These are phyloP conservation scores for Halocaridina rubra DNA, from an alignment of 2,888 invertebrate genomes.

Conservation along the genomic window DNA sequence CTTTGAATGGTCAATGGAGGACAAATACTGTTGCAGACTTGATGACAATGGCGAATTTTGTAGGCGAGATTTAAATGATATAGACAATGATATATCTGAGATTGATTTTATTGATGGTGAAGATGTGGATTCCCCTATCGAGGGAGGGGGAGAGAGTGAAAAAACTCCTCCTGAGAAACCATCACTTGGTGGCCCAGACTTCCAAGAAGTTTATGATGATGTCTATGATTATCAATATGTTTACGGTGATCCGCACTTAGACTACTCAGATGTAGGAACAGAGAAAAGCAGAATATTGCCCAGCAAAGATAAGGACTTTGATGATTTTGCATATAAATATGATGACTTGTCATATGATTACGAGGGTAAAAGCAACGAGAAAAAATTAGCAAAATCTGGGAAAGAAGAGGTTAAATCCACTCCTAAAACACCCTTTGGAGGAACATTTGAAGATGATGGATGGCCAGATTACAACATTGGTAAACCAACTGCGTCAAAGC, in stretches of 20 bases:
- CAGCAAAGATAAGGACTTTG: not conserved
- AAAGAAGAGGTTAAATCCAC: not conserved
- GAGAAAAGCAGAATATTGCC: not conserved
- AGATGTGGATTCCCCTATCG: not conserved
- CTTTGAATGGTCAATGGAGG: slow-evolving; percentile 80
- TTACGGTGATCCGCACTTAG: slow-evolving; percentile 46
- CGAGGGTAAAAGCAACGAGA: not conserved
- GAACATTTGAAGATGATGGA: slow-evolving; percentile 37
- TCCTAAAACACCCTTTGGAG: slow-evolving; percentile 8
- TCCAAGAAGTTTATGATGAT: slow-evolving; percentile 19
- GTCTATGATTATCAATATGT: slow-evolving; percentile 35
- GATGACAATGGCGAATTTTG: slow-evolving; percentile 48
- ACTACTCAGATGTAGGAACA: not conserved
- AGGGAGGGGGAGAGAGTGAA: not conserved
- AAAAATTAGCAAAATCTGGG: not conserved
- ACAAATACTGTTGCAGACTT: slow-evolving; percentile 43
- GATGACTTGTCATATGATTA: slow-evolving; percentile 19
- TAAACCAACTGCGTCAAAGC: not conserved
- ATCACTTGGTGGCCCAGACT: slow-evolving; percentile 6
- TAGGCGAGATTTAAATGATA: slow-evolving; percentile 22
- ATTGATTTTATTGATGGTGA: not conserved
- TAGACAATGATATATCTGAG: no score
- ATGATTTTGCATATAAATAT: slow-evolving; percentile 42
- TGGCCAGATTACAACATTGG: slow-evolving; percentile 52
- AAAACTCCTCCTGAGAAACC: not conserved